These are phyloP conservation scores for Agrochola circellaris DNA, from an alignment of 2,888 invertebrate species.

Conservation along the genomic window DNA sequence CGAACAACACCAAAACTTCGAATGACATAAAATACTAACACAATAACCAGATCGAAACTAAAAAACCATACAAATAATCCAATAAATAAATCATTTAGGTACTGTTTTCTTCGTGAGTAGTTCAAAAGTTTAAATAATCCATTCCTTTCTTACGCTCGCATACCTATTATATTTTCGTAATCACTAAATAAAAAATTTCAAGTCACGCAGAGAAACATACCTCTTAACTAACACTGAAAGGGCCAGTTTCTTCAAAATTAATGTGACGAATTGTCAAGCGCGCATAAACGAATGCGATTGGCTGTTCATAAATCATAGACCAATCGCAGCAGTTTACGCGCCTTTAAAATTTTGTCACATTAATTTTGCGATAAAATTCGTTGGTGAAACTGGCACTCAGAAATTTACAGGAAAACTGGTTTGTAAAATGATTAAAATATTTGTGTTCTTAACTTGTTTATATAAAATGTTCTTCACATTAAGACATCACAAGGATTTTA, in stretches of 20 bases:
- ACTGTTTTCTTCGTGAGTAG: background rate
- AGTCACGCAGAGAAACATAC: background rate
- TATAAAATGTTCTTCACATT: constrained; percentile 9
- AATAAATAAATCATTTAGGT: background rate
- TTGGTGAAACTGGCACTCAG: no score
- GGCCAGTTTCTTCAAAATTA: background rate
- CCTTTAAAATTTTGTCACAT: no score
- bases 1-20: background rate
- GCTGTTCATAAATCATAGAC: no score
- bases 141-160: constrained; percentile 17
- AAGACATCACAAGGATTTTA: constrained; percentile 50
- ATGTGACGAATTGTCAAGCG: no score
- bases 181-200: background rate
- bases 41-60: background rate
- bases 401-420: background rate
- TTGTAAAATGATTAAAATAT: background rate
- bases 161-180: constrained; percentile 9
- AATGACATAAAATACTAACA: background rate
- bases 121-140: constrained; percentile 9
- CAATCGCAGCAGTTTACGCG: no score
- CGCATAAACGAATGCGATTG: no score
- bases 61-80: background rate
- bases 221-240: no score
- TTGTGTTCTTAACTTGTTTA: background rate
- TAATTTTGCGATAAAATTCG: no score